Evolutionary conservation across 2,113 vertebrate genomes (phyloP).

Genomic region (Progne subis): DNA sequence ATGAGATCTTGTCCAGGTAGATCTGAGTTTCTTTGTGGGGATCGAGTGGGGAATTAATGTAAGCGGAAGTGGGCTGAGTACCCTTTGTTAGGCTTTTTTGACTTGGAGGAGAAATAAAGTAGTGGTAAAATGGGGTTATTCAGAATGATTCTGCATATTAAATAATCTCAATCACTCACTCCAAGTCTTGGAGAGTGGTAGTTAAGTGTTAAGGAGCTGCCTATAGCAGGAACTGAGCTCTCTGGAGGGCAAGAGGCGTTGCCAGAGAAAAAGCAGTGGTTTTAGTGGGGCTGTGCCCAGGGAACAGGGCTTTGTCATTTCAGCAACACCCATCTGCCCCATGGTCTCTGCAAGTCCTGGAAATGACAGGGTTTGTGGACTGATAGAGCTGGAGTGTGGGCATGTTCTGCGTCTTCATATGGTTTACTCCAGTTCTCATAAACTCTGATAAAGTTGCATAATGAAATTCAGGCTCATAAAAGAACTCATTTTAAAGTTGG

Average conservation of each 20-base stretch:
- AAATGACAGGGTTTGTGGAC: background rate
- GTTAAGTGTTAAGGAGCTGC: background rate
- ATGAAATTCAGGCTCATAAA: background rate
- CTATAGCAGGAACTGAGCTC: background rate
- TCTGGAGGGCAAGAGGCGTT: background rate
- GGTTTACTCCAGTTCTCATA: background rate
- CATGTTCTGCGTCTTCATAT: accelerated
- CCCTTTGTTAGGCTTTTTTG: background rate
- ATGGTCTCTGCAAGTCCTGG: background rate
- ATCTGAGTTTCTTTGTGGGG: background rate
- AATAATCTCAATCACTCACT: background rate
- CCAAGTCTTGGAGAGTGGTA: background rate
- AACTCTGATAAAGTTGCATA: background rate
- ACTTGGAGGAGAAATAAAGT: background rate
- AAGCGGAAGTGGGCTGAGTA: background rate
- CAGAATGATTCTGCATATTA: background rate
- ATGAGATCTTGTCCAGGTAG: background rate
- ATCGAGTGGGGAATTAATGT: background rate
- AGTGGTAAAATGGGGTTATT: background rate
- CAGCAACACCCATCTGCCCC: background rate
- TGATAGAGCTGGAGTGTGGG: background rate
- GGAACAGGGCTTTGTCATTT: background rate
- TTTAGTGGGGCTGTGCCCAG: background rate
- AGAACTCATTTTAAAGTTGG: background rate
- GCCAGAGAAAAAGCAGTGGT: background rate